Evolutionary conservation across 2,797 vertebrate species (phyloP).

Genomic region (Spondyliosoma cantharus): DNA sequence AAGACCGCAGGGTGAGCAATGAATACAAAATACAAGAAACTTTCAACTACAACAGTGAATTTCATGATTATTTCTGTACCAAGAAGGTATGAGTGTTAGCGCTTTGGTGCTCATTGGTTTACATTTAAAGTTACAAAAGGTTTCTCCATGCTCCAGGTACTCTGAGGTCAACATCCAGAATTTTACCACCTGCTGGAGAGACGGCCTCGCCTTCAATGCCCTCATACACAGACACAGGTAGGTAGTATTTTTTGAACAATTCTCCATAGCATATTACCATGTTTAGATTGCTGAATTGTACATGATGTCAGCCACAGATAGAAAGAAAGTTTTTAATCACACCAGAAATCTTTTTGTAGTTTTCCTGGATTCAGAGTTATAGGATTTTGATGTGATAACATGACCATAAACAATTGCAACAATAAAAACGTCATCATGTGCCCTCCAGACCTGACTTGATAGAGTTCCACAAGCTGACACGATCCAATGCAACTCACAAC

Average conservation of each 20-base stretch:
- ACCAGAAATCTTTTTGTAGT: neutral
- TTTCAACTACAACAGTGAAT: neutral
- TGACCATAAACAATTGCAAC: neutral
- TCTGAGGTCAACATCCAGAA: slow-evolving; percentile 97
- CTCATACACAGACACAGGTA: slow-evolving; percentile 97
- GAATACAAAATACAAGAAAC: slow-evolving; percentile 2
- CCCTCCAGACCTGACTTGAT: slow-evolving; percentile 90
- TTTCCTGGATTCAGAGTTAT: neutral
- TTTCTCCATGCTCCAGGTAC: slow-evolving; percentile 80
- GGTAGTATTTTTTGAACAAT: neutral
- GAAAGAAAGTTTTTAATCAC: neutral
- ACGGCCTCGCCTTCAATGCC: slow-evolving; percentile 95
- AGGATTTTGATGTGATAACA: neutral
- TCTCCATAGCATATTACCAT: neutral
- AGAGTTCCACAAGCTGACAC: slow-evolving; percentile 93
- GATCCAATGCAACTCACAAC: slow-evolving; percentile 96
- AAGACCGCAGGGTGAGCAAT: slow-evolving; percentile 93
- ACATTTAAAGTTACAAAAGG: neutral
- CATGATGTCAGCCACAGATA: neutral
- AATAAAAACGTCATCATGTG: neutral
- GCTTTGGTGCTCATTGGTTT: neutral
- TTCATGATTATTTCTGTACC: neutral
- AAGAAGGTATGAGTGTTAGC: neutral
- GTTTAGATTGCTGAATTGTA: neutral
- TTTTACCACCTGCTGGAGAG: slow-evolving; percentile 97